A percentile compares a stretch with the other conserved stretches of the same genome.
Conservation (phyloP, 2,888 invertebrate species). For the Lithophane ornitopus region DNA sequence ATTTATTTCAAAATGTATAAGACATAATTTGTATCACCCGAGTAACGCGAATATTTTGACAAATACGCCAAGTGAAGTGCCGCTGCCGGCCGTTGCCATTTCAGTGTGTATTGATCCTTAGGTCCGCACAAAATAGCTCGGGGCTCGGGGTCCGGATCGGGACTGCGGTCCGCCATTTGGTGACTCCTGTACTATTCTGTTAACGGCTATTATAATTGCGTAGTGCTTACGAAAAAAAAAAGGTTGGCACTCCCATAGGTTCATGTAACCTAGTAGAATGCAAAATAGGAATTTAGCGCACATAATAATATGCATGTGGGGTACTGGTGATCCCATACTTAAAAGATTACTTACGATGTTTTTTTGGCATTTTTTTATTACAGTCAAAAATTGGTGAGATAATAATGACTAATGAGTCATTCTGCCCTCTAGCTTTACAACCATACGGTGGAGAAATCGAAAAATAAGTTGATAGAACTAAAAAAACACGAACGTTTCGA, state of each 20-base stretch:
- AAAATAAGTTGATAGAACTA: background rate
- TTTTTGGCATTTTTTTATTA: background rate
- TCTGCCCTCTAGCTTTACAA: background rate
- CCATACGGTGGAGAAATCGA: too few species aligned
- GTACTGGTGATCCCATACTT: background rate
- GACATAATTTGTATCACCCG: too few species aligned
- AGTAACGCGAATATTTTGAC: too few species aligned
- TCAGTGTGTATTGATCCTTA: too few species aligned
- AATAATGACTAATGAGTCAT: too few species aligned
- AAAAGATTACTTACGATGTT: background rate
- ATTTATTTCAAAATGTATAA: too few species aligned
- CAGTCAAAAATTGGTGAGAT: background rate
- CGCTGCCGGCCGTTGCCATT: too few species aligned
- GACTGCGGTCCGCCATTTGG: too few species aligned
- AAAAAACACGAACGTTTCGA: background rate
- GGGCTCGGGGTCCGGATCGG: too few species aligned
- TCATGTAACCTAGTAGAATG: too few species aligned
- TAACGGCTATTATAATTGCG: background rate
- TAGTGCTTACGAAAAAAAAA: background rate
- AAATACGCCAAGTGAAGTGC: too few species aligned
- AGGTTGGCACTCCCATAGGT: background rate
- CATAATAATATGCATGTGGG: background rate
- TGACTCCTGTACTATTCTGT: background rate
- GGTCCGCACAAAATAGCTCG: background rate
- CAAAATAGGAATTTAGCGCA: background rate